Evolutionary conservation across 1,140 invertebrate species (phyloP).

Genomic region (Atta colombica): DNA sequence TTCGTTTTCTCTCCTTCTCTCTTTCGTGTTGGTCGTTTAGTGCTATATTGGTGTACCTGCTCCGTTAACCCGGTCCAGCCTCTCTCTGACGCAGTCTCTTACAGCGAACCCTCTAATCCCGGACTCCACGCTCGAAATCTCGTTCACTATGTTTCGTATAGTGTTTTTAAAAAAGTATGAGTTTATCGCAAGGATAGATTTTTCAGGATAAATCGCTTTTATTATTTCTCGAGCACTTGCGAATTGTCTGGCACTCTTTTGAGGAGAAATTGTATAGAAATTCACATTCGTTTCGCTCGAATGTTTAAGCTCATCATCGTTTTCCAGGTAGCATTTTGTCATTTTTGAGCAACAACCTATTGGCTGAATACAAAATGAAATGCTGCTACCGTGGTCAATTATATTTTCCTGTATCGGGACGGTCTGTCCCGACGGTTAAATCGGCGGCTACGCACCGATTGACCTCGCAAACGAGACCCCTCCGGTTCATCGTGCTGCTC

Average conservation of each 20-base stretch:
- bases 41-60: conserved; percentile 57
- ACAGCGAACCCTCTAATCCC: conserved; percentile 54
- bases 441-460: conserved; percentile 53
- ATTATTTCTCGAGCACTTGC: background rate
- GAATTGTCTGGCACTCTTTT: conserved; percentile 16
- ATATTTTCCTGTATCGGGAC: conserved; percentile 49
- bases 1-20: background rate
- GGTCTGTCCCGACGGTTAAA: conserved; percentile 40
- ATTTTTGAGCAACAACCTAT: background rate
- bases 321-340: background rate
- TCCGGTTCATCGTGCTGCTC: conserved; percentile 62
- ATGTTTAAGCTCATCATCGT: background rate
- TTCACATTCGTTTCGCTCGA: conserved; percentile 10
- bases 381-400: conserved; percentile 55
- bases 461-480: conserved; percentile 68
- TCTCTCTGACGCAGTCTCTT: conserved; percentile 23
- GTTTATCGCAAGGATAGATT: conserved; percentile 5
- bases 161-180: conserved; percentile 16
- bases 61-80: conserved; percentile 49
- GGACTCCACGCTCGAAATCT: conserved; percentile 22
- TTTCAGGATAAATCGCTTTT: conserved; percentile 14
- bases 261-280: background rate
- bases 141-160: conserved; percentile 19
- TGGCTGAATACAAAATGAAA: conserved; percentile 23
- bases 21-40: conserved; percentile 41